Base-by-base conservation (phyloP, 1,140 invertebrate species). In the Panagrolaimus sp. region DNA sequence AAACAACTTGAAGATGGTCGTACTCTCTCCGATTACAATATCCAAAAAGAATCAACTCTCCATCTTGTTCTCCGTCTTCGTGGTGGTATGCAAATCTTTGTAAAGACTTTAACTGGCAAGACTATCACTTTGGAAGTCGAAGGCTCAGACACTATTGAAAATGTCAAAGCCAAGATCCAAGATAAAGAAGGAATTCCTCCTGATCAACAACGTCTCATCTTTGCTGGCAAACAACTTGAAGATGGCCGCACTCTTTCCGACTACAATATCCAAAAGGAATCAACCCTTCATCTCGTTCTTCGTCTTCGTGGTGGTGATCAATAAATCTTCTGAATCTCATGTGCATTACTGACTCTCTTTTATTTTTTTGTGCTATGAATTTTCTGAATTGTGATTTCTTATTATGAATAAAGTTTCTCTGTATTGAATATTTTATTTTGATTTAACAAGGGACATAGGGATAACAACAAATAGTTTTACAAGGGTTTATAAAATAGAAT, bases 1-100 rank as follows among this genome's bases (percentile, higher is more conserved):
- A 94, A 94, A 84, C 92, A 95, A 85, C 85, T 95, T 65, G 92
- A 95, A 86, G 92, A 95, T 89, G 92, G 91, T 4, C 87, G 91
- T 47, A 95, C 92, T 7, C 85, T 96, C 11, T 91, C 89, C 7
- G 92, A 95, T 82, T 94, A 94, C 84, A 93, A 94, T 83, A 94
- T 95, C 78, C 91, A 95, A 84, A 94, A 94, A 76, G 87, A 86
- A 68, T 86, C 85, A 1, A 86, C 71, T 27, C 70, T 72, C 57
- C 92, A 96, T 84, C 87, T 97, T 76, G 92, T 72, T 13, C 46
- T 72, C n/a, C 70, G 70, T 65, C 70, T 72, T 23, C 70, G 70
- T 47, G 70, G 70, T 42, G 79, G 80, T 16, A 78, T 79, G 44
- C 74, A 80, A 57, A 85, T 85, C 66, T 85, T 85, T 74, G 84